phyloP scores from a whole-genome alignment of 2,888 invertebrate genomes.

The Callosobruchus maculatus region DNA sequence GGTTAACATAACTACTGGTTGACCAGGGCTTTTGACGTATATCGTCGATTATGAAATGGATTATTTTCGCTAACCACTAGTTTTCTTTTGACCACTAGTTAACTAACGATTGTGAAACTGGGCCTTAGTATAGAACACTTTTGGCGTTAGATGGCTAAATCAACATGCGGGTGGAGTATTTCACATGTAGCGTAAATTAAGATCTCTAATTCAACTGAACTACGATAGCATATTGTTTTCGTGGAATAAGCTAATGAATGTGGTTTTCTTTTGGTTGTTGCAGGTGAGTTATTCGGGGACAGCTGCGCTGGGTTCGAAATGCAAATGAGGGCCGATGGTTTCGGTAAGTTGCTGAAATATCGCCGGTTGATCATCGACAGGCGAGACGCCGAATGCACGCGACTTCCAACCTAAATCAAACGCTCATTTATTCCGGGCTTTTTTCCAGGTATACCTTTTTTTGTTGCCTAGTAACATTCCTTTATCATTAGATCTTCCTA shows the following conservation, averaged over 20 bases:
- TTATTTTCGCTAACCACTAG: too few species aligned
- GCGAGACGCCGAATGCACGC: neutral
- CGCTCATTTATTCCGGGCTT: neutral
- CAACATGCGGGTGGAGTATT: too few species aligned
- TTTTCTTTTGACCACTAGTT: too few species aligned
- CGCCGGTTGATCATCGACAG: neutral
- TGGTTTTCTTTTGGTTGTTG: neutral
- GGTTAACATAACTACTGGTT: too few species aligned
- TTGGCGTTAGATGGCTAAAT: too few species aligned
- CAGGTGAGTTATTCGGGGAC: neutral
- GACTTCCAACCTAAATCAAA: neutral
- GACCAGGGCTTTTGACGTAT: too few species aligned
- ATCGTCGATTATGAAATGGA: too few species aligned
- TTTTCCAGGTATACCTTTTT: neutral
- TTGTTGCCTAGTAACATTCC: neutral
- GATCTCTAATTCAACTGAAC: neutral
- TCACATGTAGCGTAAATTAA: too few species aligned
- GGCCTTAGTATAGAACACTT: too few species aligned
- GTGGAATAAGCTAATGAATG: neutral
- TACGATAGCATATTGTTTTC: neutral
- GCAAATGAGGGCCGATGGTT: neutral
- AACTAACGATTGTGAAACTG: too few species aligned
- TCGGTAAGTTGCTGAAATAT: neutral
- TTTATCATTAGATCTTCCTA: neutral
- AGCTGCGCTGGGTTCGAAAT: neutral